Evolutionary conservation across 1,140 invertebrate genomes (phyloP), one percentile per base, ranked within the genome.

Genomic region (Popillia japonica): DNA sequence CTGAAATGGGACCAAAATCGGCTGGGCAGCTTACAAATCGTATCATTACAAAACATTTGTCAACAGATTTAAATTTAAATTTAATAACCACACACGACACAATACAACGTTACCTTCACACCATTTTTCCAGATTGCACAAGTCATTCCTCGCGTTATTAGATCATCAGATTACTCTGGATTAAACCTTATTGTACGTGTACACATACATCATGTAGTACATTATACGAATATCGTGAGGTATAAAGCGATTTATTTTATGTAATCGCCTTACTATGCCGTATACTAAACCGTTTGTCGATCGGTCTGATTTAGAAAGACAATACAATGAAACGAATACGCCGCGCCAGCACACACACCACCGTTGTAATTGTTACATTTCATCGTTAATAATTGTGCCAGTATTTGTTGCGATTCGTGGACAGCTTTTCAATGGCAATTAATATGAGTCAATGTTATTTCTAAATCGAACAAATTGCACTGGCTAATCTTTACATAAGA

Each of bases 401-500:
- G 61, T 68, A 68, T 68, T 20, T 68, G 22, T 68, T 68, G 20
- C 61, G 61, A 22, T 68, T 22, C 61, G 61, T 34, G 20, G 61
- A 68, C 61, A 68, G 27, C 22, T 14, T 23, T 68, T 68, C 61
- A 68, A 68, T 68, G 61, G 61, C 61, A 68, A 68, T 68, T 68
- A 68, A 68, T 68, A 68, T 68, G 61, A 68, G 61, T 68, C 61
- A 68, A 68, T 68, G 61, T 68, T 68, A 68, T 68, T 68, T 68
- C 61, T 68, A 68, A 68, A 68, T 68, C 61, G 61, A 68, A 68
- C 61, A 68, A 68, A 68, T 68, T 68, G 22, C 61, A 68, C 61
- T 34, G 22, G 61, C 61, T 68, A 68, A 68, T 68, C 61, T 68
- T 22, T 68, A 22, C 61, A 68, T 68, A 8, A 27, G 22, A 68